Percentiles rank a stretch among this genome's conserved stretches.
These are phyloP conservation scores for Vombatus ursinus DNA, from an alignment of 2,113 vertebrate genomes.

Conservation along the genomic window DNA sequence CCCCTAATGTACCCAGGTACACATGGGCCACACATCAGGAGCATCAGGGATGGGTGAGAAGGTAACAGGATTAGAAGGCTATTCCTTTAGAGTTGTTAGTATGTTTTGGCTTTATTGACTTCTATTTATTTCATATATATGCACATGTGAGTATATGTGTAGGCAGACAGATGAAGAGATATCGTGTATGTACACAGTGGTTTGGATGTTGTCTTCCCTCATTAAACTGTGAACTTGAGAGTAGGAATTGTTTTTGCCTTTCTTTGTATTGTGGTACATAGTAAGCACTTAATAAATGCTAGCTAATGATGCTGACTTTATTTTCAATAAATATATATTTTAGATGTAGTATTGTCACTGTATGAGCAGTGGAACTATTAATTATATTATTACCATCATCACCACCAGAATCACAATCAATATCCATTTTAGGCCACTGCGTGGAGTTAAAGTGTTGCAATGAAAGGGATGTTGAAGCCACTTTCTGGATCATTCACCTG, in stretches of 20 bases:
- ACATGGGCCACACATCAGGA: background rate
- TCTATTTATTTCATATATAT: background rate
- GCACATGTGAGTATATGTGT: background rate
- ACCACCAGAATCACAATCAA: background rate
- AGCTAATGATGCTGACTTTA: background rate
- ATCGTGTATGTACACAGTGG: background rate
- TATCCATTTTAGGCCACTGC: background rate
- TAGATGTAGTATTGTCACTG: background rate
- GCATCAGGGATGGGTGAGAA: background rate
- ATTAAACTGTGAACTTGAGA: background rate
- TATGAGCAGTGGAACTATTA: background rate
- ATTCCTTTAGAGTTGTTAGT: background rate
- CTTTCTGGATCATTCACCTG: background rate
- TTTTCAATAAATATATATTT: background rate
- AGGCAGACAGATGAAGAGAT: background rate
- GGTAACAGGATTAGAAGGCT: background rate
- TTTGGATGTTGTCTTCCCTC: background rate
- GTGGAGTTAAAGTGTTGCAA: background rate
- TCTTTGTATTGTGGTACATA: background rate
- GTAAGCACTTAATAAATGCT: background rate
- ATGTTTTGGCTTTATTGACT: background rate
- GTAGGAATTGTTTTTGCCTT: background rate
- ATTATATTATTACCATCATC: background rate
- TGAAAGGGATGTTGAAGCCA: background rate
- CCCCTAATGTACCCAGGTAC: background rate